Evolutionary conservation across 2,113 vertebrate genomes (phyloP), one percentile per base, ranked within the genome.

Genomic region (Vidua chalybeata): DNA sequence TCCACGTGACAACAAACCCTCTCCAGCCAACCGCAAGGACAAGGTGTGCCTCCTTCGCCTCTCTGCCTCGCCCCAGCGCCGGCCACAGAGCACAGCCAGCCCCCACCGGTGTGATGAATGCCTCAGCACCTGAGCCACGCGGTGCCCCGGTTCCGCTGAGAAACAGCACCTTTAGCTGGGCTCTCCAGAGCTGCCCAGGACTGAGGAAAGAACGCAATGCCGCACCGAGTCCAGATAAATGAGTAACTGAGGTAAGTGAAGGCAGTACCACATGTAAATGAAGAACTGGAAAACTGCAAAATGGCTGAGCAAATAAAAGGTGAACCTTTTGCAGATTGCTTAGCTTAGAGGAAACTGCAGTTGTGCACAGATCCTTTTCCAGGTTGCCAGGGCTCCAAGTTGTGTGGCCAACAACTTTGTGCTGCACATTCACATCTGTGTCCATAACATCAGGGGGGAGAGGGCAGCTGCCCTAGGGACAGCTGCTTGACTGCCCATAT

Each of bases 401-500:
- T 72, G 2, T 27, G 39, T 41, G 37, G 28, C 62, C 30, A 59
- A 35, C 23, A 72, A 3, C 33, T 75, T 3, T 15, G 27, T 39
- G 30, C 54, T 28, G 27, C 7, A 3, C 14, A 13, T 26, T 61
- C 2, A 1, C 2, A 1, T 37, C 55, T 26, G 4, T 31, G 12
- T 21, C 41, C 4, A 0, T 16, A 56, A 64, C 1, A 1, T 15
- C 24, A 13, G 10, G 28, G 20, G 9, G 20, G 1, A 39, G 1
- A 15, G 7, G 8, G 5, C 27, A 30, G 9, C 17, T 43, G 23
- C 28, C 45, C 27, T 17, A 30, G 35, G 10, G 23, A 15, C 3
- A 64, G 31, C 27, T 56, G 49, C 35, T 84, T 11, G 4, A 4
- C 26, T 52, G 41, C 31, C 16, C 1, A 0, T 19, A 21, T 49